Percentiles rank a stretch among this genome's conserved stretches.
Conservation (phyloP, 2,113 vertebrate species). For the Nothoprocta pentlandii region DNA sequence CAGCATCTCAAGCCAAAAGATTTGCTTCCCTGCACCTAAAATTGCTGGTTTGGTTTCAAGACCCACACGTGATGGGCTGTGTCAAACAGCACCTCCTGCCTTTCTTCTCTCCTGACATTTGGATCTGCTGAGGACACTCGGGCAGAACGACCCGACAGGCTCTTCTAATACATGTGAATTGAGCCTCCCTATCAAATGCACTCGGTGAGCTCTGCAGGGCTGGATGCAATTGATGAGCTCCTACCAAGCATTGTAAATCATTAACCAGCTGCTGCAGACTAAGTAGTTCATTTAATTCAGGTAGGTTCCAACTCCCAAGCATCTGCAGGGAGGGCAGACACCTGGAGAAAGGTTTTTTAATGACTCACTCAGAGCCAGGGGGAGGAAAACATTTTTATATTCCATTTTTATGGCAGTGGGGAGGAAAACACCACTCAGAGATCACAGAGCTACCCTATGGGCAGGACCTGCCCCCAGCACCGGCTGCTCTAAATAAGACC, state of each 20-base stretch:
- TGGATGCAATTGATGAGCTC: neutral
- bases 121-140: neutral
- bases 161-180: neutral
- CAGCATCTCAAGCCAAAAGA: neutral
- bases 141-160: neutral
- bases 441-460: neutral
- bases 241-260: slow-evolving; percentile 17
- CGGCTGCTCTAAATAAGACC: neutral
- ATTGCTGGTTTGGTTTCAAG: neutral
- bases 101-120: neutral
- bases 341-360: neutral
- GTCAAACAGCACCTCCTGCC: neutral
- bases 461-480: neutral
- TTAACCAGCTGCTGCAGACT: slow-evolving; percentile 13
- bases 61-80: neutral
- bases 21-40: neutral
- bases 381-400: neutral
- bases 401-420: neutral
- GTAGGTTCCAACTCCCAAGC: neutral
- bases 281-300: neutral
- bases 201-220: neutral
- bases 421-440: neutral
- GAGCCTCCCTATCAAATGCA: neutral
- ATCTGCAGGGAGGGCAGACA: neutral
- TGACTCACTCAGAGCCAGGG: neutral